These are phyloP conservation scores for Falcunculus frontatus DNA, from an alignment of 2,113 vertebrate species.

Conservation along the genomic window DNA sequence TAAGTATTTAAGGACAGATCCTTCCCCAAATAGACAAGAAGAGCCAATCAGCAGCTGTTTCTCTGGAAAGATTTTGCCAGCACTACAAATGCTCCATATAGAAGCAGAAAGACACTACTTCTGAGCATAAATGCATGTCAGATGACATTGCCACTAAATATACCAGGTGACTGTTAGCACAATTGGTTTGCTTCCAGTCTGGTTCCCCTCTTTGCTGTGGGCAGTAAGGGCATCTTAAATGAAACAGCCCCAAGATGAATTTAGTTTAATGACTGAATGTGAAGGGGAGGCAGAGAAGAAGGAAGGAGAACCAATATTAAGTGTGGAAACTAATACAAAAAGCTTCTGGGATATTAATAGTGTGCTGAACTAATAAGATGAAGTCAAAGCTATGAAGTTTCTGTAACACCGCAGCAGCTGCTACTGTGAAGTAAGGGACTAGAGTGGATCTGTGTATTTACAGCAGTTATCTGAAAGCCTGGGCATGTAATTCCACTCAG, in stretches of 20 bases:
- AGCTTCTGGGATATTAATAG: conserved; percentile 62
- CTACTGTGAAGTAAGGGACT: conserved; percentile 43
- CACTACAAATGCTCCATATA: background rate
- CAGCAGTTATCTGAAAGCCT: conserved; percentile 38
- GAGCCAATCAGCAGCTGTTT: conserved; percentile 35
- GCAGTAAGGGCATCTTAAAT: background rate
- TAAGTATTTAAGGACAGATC: conserved; percentile 34
- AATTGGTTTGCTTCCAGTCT: conserved; percentile 53
- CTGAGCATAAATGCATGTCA: conserved; percentile 20
- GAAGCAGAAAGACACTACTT: conserved; percentile 20
- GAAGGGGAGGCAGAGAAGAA: background rate
- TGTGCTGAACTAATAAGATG: conserved; percentile 62
- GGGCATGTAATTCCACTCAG: conserved; percentile 34
- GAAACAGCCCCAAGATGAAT: background rate
- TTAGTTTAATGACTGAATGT: background rate
- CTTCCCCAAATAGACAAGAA: conserved; percentile 30
- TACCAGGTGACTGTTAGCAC: conserved; percentile 30
- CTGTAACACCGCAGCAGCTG: conserved; percentile 53
- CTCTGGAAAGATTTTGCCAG: conserved; percentile 38
- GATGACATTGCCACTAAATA: conserved; percentile 53
- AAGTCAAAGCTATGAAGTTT: conserved; percentile 52
- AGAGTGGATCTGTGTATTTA: conserved; percentile 39
- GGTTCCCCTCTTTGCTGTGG: background rate
- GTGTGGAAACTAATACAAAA: conserved; percentile 47
- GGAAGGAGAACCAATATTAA: conserved; percentile 4